A percentile compares a stretch with the other conserved stretches of the same genome.
These are phyloP conservation scores for Microplitis demolitor DNA, from an alignment of 1,140 invertebrate genomes.

Conservation along the genomic window DNA sequence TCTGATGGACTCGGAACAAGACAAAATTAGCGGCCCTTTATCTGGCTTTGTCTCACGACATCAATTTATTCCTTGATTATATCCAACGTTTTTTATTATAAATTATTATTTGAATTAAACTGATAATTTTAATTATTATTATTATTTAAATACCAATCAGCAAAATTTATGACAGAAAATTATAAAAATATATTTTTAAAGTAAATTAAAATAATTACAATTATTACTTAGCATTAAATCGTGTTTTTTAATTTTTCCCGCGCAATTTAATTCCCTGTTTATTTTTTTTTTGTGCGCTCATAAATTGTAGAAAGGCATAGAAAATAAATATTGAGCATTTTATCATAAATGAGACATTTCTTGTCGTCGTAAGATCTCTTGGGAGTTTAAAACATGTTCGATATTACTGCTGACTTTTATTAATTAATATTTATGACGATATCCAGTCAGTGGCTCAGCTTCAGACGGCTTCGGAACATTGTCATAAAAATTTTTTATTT, in stretches of 20 bases:
- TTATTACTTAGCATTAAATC: neutral
- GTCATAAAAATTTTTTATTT: conserved; percentile 1
- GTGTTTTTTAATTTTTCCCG: neutral
- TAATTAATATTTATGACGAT: conserved; percentile 32
- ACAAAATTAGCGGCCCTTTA: conserved; percentile 30
- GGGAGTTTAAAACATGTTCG: conserved; percentile 11
- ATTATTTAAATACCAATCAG: neutral
- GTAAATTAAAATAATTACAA: no score
- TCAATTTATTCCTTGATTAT: neutral
- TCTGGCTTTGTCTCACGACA: conserved; percentile 12
- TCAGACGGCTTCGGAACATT: conserved; percentile 1
- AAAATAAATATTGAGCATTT: conserved; percentile 9
- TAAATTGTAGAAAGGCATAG: neutral
- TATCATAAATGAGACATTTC: conserved; percentile 12
- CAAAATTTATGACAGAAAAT: neutral
- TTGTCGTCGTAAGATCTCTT: neutral
- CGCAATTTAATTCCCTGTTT: neutral
- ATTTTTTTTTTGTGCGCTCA: neutral
- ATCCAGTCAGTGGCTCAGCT: conserved; percentile 2
- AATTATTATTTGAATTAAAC: neutral
- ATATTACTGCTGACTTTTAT: conserved; percentile 21
- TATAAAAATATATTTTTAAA: neutral
- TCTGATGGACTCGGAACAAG: conserved; percentile 34
- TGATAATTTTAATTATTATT: neutral
- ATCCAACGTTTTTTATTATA: neutral